Percentiles rank a stretch among this genome's conserved stretches.
phyloP scores from a whole-genome alignment of 2,888 invertebrate genomes.

The Pantelozetes paolii region DNA sequence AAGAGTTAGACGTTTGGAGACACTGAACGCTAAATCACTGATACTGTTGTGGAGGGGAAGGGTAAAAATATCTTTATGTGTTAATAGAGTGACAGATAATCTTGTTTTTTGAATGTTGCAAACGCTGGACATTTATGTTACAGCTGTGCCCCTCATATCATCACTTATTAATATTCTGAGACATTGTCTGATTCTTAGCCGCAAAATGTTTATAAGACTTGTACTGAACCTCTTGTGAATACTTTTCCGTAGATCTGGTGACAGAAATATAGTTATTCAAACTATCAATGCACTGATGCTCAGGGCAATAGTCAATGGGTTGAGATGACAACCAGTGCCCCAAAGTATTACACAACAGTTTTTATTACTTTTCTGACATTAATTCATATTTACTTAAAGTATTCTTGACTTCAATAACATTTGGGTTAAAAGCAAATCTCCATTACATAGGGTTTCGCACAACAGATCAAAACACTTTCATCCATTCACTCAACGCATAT shows the following conservation, averaged over 20 bases:
- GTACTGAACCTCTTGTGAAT: conserved; percentile 13
- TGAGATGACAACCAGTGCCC: neutral
- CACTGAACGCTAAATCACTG: neutral
- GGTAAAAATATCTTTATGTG: neutral
- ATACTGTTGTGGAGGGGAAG: neutral
- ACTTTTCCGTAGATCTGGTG: neutral
- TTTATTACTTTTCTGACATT: neutral
- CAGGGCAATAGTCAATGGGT: neutral
- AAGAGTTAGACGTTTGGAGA: neutral
- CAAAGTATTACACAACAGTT: conserved; percentile 15
- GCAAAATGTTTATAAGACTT: neutral
- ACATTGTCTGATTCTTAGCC: neutral
- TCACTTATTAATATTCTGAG: conserved; percentile 19
- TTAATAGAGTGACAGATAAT: conserved; percentile 10
- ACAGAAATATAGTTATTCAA: neutral
- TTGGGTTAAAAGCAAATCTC: conserved; percentile 32
- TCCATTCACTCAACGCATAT: neutral
- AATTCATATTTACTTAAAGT: conserved; percentile 17
- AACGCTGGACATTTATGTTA: neutral
- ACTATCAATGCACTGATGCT: neutral
- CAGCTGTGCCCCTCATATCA: conserved; percentile 13
- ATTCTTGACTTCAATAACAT: conserved; percentile 14
- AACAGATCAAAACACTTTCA: neutral
- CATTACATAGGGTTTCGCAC: conserved; percentile 3
- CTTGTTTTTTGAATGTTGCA: neutral